Evolutionary conservation across 2,888 invertebrate species (phyloP).

Genomic region (Andrena bicolor): DNA sequence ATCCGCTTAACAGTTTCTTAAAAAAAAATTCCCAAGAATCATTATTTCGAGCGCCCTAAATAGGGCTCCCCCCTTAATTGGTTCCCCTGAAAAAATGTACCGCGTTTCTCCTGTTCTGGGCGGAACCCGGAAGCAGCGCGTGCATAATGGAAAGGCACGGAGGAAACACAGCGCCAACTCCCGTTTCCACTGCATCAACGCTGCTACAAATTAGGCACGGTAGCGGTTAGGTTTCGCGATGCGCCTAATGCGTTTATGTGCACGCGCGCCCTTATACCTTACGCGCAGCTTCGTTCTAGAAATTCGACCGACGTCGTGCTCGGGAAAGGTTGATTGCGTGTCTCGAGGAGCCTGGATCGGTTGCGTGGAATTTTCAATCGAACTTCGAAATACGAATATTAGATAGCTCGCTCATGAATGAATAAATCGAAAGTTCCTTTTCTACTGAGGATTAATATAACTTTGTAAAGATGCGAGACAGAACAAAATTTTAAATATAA

Average conservation of each 20-base stretch:
- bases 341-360: neutral
- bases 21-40: too few species aligned
- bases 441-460: too few species aligned
- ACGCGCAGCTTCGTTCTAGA: neutral
- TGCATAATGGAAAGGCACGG: conserved; percentile 47
- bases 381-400: neutral
- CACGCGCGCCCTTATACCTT: conserved; percentile 1
- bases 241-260: conserved; percentile 51
- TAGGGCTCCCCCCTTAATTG: neutral
- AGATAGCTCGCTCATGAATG: neutral
- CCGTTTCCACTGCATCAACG: conserved; percentile 19
- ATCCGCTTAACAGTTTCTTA: too few species aligned
- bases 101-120: conserved; percentile 5
- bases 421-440: neutral
- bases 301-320: conserved; percentile 9
- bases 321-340: conserved; percentile 8
- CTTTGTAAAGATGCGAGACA: too few species aligned
- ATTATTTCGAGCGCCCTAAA: too few species aligned
- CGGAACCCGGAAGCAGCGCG: neutral
- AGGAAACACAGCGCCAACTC: conserved; percentile 4
- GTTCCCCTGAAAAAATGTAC: conserved; percentile 7
- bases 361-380: neutral
- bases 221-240: conserved; percentile 48
- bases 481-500: too few species aligned
- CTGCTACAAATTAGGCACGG: conserved; percentile 47